Evolutionary conservation across 2,797 vertebrate species (phyloP), one percentile per base, ranked within the genome.

Genomic region (Hemibagrus guttatus): DNA sequence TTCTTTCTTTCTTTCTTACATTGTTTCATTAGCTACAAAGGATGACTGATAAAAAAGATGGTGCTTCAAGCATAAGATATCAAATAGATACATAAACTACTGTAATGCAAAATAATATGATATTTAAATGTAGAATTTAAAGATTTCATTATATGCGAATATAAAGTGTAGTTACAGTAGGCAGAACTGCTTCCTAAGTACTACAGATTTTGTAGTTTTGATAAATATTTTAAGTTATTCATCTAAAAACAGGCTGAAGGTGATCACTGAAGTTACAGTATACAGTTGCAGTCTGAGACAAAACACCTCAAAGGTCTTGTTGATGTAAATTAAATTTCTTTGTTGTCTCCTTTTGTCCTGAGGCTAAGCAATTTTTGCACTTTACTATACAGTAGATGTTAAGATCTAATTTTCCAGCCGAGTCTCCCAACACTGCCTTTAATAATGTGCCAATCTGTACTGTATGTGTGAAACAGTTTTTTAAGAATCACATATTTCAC

Each of bases 381-480:
- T 61, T 42, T 35, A n/a, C 12, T 80, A 61, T 80, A 26, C 23
- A 80, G 78, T 42, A 42, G 78, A 61, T 78, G 52, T 42, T 80
- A 31, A 2, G 35, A 61, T 42, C 58, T 59, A 58, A 63, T 80
- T 61, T 80, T 61, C 35, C 26, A 8, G 6, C 21, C 21, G 6
- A 4, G 12, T 81, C 78, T 46, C 78, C 78, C 26, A 58, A 42
- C 58, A 46, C 35, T 26, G 12, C 13, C 78, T 81, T 46, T 52
- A 83, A 66, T 69, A 54, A 81, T 63, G 56, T 79, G 78, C 19
- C 7, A 79, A 21, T 19, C 19, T 58, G 21, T 61, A 61, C 35
- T 58, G 31, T 61, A 80, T 58, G 23, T 26, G 23, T 42, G 21
- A 66, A 64, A 81, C 26, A 69, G 64, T 19, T n/a, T 26, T 26